These are phyloP conservation scores for Anthophora plumipes DNA, from an alignment of 2,888 invertebrate species.

Conservation along the genomic window DNA sequence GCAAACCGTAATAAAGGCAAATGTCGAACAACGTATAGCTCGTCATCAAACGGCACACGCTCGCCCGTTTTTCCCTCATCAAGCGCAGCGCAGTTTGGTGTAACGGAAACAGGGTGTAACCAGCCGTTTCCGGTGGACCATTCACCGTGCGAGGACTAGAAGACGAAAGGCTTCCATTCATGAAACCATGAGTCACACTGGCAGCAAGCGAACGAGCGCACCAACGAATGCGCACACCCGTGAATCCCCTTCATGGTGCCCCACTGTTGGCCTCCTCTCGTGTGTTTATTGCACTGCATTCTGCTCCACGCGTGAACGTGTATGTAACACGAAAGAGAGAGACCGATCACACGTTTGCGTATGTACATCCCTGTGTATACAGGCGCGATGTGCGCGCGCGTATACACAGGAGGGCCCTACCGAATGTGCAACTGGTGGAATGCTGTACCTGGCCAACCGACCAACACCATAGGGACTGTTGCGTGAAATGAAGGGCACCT, in stretches of 20 bases:
- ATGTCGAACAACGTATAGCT: neutral
- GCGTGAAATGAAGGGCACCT: slow-evolving; percentile 55
- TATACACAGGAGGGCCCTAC: slow-evolving; percentile 27
- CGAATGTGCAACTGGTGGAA: slow-evolving; percentile 80
- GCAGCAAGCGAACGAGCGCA: slow-evolving; percentile 39
- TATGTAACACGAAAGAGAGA: slow-evolving; percentile 35
- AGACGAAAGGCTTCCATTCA: slow-evolving; percentile 81
- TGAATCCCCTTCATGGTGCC: slow-evolving; percentile 63
- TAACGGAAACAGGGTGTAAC: slow-evolving; percentile 82
- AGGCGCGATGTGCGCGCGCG: slow-evolving; percentile 20
- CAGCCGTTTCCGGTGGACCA: slow-evolving; percentile 83
- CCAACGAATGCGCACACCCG: slow-evolving; percentile 53
- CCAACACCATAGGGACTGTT: slow-evolving; percentile 47
- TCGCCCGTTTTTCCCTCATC: slow-evolving; percentile 45
- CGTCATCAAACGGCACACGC: slow-evolving; percentile 11
- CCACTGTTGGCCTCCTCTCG: slow-evolving; percentile 38
- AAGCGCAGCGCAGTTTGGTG: slow-evolving; percentile 72
- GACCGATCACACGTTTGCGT: neutral
- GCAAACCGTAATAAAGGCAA: neutral
- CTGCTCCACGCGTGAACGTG: slow-evolving; percentile 1
- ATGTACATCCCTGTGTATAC: slow-evolving; percentile 44
- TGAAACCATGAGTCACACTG: slow-evolving; percentile 80
- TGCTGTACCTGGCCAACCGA: slow-evolving; percentile 71
- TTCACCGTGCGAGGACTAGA: slow-evolving; percentile 76
- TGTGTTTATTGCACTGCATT: slow-evolving; percentile 46